Base-by-base conservation (phyloP, 2,888 invertebrate genomes). In the Amblyjoppa proteus region DNA sequence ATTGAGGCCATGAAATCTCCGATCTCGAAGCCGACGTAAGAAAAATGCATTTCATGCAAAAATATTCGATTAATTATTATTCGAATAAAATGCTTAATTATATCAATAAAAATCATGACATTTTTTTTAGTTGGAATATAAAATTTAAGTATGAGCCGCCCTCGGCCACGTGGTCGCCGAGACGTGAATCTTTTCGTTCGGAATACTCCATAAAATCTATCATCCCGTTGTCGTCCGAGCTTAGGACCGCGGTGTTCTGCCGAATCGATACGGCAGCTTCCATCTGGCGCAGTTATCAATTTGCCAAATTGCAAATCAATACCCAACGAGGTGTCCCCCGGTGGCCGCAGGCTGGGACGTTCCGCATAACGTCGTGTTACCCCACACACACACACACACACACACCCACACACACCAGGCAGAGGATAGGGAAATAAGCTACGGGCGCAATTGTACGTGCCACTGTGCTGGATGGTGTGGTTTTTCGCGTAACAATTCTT, bases 241-340 rank as follows among this genome's bases (percentile, higher is more conserved):
- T 78, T 61, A 28, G 45, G 45, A 20, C 25, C 73, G 73, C 53
- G 56, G 28, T 68, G 66, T 61, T 58, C 83, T 61, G 66, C 58
- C 68, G 68, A 84, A 83, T 84, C 74, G 81, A 76, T 88, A 87
- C 76, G 73, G 66, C 49, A 66, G 53, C 51, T 56, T 81, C 87
- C 87, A 88, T 90, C 91, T 91, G 91, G 88, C 89, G 90, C 91
- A 88, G 91, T 92, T 93, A 91, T 92, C 92, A 93, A 92, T 93
- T 92, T 92, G 90, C 90, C 90, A 91, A 93, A 93, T 92, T 91
- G 92, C 91, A 91, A 92, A 92, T 93, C 93, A 90, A 91, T 91
- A 90, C 86, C 75, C 64, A 64, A 49, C 53, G 58, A 61, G 79
- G 81, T 88, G 85, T 87, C 87, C 87, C 85, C 81, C 86, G 83